Conservation (phyloP, 2,113 vertebrate genomes). For the Rhinolophus sinicus region DNA sequence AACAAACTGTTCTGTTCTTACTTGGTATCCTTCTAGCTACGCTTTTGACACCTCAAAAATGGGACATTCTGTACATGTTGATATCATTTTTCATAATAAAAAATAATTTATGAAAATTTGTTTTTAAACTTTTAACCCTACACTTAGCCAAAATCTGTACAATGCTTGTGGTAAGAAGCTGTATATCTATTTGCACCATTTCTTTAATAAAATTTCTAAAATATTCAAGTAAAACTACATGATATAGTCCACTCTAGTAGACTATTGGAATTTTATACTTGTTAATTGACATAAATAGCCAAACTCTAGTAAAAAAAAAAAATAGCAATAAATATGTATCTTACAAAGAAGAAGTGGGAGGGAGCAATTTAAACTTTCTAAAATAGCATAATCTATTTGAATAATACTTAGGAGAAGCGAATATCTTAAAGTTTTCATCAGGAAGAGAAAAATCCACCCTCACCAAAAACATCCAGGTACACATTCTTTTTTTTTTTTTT, state of each 20-base stretch:
- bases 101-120: not conserved
- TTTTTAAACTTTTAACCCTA: not conserved
- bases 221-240: not conserved
- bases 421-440: not conserved
- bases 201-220: not conserved
- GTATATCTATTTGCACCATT: not conserved
- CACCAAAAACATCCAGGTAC: not conserved
- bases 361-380: not conserved
- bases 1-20: not conserved
- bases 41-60: not conserved
- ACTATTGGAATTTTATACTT: not conserved
- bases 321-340: constrained; percentile 5
- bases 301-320: not conserved
- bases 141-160: not conserved
- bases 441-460: not conserved
- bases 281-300: constrained; percentile 6
- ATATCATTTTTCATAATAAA: not conserved
- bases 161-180: not conserved
- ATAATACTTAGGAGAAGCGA: not conserved
- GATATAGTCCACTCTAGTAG: not conserved
- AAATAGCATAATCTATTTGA: constrained; percentile 28
- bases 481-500: not conserved
- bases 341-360: not conserved
- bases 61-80: not conserved
- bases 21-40: not conserved